phyloP scores from a whole-genome alignment of 2,888 invertebrate genomes.

The Zaprionus bogoriensis region DNA sequence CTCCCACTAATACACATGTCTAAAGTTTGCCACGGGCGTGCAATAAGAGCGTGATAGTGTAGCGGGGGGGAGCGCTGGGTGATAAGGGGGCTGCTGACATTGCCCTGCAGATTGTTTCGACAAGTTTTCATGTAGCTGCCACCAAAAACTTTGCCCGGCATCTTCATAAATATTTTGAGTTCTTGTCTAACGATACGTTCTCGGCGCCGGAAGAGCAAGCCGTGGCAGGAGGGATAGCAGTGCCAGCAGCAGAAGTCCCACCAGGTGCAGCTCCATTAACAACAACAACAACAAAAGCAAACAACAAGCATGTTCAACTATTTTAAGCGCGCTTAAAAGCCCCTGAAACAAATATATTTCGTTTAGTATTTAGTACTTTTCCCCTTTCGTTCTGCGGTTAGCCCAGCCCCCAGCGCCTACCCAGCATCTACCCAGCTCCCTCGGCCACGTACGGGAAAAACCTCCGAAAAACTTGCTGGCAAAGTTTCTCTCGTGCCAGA shows the following conservation, averaged over 20 bases:
- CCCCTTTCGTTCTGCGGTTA: background rate
- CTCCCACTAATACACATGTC: conserved; percentile 45
- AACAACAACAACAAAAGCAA: conserved; percentile 21
- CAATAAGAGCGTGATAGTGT: background rate
- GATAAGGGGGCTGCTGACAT: conserved; percentile 29
- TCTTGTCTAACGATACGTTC: conserved; percentile 51
- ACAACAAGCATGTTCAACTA: conserved; percentile 41
- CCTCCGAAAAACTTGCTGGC: background rate
- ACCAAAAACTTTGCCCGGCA: conserved; percentile 59
- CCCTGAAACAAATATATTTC: conserved; percentile 50
- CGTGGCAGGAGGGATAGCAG: background rate
- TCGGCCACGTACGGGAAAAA: too few species aligned
- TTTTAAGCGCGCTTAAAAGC: conserved; percentile 54
- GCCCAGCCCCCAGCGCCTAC: too few species aligned
- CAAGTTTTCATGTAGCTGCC: conserved; percentile 64
- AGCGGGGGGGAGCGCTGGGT: background rate
- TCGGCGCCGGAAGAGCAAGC: background rate
- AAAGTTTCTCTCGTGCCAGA: conserved; percentile 12
- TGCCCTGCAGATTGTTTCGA: conserved; percentile 64
- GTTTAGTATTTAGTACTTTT: conserved; percentile 42
- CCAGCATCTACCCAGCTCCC: too few species aligned
- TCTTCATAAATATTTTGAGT: conserved; percentile 71
- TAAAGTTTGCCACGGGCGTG: conserved; percentile 27
- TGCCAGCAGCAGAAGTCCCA: background rate
- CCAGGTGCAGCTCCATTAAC: conserved; percentile 1